Evolutionary conservation across 2,888 invertebrate genomes (phyloP), one percentile per base, ranked within the genome.

Genomic region (Megamerina dolium): DNA sequence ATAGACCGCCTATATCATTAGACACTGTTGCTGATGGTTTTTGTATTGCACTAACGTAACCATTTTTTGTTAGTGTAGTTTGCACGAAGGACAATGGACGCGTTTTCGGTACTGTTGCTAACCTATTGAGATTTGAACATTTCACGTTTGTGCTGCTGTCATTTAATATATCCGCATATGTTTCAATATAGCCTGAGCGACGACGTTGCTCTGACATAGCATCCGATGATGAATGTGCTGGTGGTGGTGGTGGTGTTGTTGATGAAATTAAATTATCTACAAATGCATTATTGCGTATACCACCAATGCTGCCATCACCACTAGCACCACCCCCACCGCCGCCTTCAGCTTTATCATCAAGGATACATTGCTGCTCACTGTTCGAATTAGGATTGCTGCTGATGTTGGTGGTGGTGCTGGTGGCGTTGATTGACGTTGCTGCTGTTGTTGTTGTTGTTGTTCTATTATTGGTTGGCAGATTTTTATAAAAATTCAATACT

Each of bases 21-120:
- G n/a, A 12, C 31, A n/a, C 39, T 30, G 38, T 23, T 30, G 41
- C 2, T 45, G 45, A 9, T 23, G 6, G 23, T 32, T 51, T 52
- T 19, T 62, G 61, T 41, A 64, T 48, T 9, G 61, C 52, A 37
- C 61, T 64, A 13, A 64, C 58, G 37, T 59, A 61, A 20, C 66
- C 68, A 21, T 63, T 64, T 30, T 62, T 67, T 16, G 60, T 64
- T 39, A 68, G 49, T 48, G 58, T 60, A 17, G 65, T 57, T 50
- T 66, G 65, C 8, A 66, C 58, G 50, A 58, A 54, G 49, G 64
- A 59, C 29, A 62, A 29, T 3, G 65, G 57, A 12, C 60, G 58
- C 26, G 48, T 27, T 37, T 37, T n/a, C n/a, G n/a, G n/a, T n/a
- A n/a, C 26, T 36, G 47, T 31, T 35, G 19, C 39, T 36, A 31